A percentile compares a stretch with the other conserved stretches of the same genome.
These are phyloP conservation scores for Zoanthus solanderi DNA, from an alignment of 92 coral and sea anemone species.

Conservation along the genomic window DNA sequence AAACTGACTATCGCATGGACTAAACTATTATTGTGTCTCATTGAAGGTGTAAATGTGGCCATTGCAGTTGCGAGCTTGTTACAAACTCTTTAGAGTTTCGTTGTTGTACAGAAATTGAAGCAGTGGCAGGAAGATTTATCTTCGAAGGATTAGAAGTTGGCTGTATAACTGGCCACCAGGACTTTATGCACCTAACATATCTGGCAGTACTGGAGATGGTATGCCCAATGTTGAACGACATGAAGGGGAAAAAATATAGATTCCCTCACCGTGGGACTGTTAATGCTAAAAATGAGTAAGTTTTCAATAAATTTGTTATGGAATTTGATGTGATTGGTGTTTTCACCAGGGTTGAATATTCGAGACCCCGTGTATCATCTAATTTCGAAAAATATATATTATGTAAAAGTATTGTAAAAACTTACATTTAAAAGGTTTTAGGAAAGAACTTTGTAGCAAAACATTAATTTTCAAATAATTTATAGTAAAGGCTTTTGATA, in stretches of 20 bases:
- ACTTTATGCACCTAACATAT: background rate
- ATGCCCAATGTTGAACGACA: too few relatives aligned
- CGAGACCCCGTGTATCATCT: too few relatives aligned
- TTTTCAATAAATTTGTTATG: background rate
- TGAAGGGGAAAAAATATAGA: background rate
- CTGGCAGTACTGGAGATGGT: background rate
- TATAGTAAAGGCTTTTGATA: too few relatives aligned
- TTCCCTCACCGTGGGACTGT: background rate
- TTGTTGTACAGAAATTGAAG: background rate
- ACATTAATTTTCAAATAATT: too few relatives aligned
- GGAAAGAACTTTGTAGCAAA: too few relatives aligned
- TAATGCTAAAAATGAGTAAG: background rate
- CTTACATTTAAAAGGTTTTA: too few relatives aligned
- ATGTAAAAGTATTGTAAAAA: too few relatives aligned
- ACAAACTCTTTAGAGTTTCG: slow-evolving; percentile 1
- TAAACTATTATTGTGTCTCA: background rate
- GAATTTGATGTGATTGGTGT: too few relatives aligned
- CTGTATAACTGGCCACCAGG: background rate
- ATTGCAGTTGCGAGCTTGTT: background rate
- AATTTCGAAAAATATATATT: too few relatives aligned
- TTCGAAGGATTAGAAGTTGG: background rate
- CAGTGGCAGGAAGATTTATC: background rate
- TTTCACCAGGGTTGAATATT: too few relatives aligned
- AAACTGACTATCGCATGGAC: too few relatives aligned
- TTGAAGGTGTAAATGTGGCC: slow-evolving; percentile 7